Percentiles rank a stretch among this genome's conserved stretches.
These are phyloP conservation scores for Wiebesia pumilae DNA, from an alignment of 1,140 invertebrate genomes.

Conservation along the genomic window DNA sequence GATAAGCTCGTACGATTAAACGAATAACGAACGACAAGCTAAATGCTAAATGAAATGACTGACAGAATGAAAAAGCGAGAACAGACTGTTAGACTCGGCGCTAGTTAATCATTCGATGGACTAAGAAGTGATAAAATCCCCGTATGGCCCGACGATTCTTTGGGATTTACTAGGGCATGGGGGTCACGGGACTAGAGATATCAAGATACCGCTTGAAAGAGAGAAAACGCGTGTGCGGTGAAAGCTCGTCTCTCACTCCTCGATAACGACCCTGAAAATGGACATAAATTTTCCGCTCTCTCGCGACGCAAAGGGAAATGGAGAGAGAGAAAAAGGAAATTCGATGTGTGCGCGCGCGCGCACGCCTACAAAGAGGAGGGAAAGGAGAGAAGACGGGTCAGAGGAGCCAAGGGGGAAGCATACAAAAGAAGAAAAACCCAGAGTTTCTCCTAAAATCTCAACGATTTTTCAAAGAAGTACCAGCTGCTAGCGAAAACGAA, in stretches of 20 bases:
- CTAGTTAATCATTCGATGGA: not conserved
- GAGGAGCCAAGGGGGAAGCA: not conserved
- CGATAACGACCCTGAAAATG: conserved; percentile 40
- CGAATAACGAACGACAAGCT: not conserved
- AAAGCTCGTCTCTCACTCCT: no score
- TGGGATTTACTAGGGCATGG: conserved; percentile 15
- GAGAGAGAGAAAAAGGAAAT: conserved; percentile 55
- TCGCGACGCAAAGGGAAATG: not conserved
- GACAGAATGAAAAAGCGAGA: not conserved
- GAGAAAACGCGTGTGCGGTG: not conserved
- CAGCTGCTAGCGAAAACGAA: conserved; percentile 36
- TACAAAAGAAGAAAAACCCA: conserved; percentile 26
- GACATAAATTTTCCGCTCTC: conserved; percentile 34
- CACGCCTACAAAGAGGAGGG: not conserved
- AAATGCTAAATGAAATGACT: not conserved
- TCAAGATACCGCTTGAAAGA: not conserved
- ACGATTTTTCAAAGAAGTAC: conserved; percentile 46
- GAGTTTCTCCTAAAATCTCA: conserved; percentile 44
- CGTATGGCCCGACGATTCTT: conserved; percentile 23
- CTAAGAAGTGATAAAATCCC: conserved; percentile 17
- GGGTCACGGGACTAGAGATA: no score
- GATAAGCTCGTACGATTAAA: not conserved
- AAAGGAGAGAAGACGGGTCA: conserved; percentile 26
- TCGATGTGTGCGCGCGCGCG: not conserved
- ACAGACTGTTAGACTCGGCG: not conserved